Evolutionary conservation across 1,140 invertebrate genomes (phyloP).

Genomic region (Ruditapes philippinarum): DNA sequence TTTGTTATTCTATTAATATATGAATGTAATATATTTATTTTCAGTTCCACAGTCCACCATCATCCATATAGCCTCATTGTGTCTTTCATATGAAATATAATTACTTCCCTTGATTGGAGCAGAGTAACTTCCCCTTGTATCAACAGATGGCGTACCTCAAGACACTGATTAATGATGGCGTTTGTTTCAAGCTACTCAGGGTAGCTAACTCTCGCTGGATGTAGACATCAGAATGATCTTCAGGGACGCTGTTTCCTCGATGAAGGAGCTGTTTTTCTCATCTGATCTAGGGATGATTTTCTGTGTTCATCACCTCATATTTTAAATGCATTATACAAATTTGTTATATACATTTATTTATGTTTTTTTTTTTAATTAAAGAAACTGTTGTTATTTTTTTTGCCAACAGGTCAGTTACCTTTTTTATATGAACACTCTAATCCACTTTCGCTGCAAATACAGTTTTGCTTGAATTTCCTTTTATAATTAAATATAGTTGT

Average conservation of each 20-base stretch:
- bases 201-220: constrained; percentile 15
- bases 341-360: too few relatives aligned
- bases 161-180: constrained; percentile 30
- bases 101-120: constrained; percentile 26
- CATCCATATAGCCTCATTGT: neutral
- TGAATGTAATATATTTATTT: neutral
- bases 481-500: too few relatives aligned
- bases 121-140: constrained; percentile 36
- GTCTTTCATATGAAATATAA: constrained; percentile 17
- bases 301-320: neutral
- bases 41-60: constrained; percentile 22
- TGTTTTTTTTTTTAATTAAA: neutral
- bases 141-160: neutral
- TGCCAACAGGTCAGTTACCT: neutral
- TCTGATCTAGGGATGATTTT: neutral
- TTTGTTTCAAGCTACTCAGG: neutral
- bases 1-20: too few relatives aligned
- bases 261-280: constrained; percentile 7
- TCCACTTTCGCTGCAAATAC: neutral
- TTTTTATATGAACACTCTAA: neutral
- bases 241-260: neutral
- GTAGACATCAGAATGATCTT: constrained; percentile 1
- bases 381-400: neutral
- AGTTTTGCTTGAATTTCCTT: neutral
- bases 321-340: neutral